A percentile compares a stretch with the other conserved stretches of the same genome.
Evolutionary conservation across 2,113 vertebrate species (phyloP).

Genomic region (Leuciscus idus): DNA sequence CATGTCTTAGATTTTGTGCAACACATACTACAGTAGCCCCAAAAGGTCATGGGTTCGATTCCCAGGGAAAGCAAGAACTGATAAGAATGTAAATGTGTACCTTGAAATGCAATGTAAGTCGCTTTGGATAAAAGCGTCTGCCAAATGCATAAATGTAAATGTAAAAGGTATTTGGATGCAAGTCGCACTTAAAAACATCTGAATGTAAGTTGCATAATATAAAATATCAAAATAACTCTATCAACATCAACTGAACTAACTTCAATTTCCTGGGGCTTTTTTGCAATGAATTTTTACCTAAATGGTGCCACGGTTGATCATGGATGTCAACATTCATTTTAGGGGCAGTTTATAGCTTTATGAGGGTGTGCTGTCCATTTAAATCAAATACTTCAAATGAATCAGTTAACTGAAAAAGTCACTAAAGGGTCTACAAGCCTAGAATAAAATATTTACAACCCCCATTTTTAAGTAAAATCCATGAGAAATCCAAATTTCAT

Average conservation of each 20-base stretch:
- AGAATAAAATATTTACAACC: not conserved
- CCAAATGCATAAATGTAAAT: too few species aligned
- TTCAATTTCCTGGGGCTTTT: not conserved
- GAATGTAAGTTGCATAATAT: not conserved
- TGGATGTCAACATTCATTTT: not conserved
- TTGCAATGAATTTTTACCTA: not conserved
- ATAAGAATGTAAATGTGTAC: too few species aligned
- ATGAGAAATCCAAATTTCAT: not conserved
- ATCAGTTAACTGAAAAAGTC: not conserved
- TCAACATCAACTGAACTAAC: not conserved
- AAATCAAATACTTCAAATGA: not conserved
- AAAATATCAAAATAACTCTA: not conserved
- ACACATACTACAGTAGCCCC: not conserved
- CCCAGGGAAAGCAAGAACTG: too few species aligned
- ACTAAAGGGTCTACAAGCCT: not conserved
- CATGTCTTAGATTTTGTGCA: not conserved
- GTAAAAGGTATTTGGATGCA: not conserved
- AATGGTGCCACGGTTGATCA: not conserved
- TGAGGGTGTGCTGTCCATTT: not conserved
- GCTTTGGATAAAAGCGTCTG: too few species aligned
- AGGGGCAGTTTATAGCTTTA: not conserved
- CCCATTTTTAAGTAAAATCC: too few species aligned
- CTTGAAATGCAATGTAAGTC: too few species aligned
- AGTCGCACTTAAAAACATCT: not conserved
- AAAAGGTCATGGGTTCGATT: not conserved